These are phyloP conservation scores for Embidobia sp. DNA, from an alignment of 2,888 invertebrate genomes.

Conservation along the genomic window DNA sequence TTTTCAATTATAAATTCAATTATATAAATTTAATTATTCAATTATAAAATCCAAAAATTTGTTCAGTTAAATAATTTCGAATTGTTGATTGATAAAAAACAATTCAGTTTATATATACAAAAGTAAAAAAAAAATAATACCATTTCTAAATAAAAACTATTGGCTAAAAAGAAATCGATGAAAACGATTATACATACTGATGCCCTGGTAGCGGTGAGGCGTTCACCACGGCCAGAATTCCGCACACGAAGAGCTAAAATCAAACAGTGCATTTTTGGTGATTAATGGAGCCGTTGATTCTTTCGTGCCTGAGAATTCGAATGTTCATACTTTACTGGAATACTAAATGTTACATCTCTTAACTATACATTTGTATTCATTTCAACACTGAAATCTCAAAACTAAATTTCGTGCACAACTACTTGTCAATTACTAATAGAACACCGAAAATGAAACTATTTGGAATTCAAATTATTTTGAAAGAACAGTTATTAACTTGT, in stretches of 20 bases:
- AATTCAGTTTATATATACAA: no score
- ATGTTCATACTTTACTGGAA: slow-evolving; percentile 2
- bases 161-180: neutral
- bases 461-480: no score
- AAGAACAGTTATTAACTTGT: no score
- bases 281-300: slow-evolving; percentile 25
- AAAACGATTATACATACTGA: slow-evolving; percentile 36
- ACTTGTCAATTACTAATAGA: no score
- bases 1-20: no score
- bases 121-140: neutral
- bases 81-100: no score
- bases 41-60: no score
- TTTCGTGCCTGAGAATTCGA: slow-evolving; percentile 2
- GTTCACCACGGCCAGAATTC: slow-evolving; percentile 73
- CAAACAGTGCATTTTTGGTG: slow-evolving; percentile 50
- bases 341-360: slow-evolving; percentile 1
- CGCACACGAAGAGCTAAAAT: slow-evolving; percentile 77
- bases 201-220: slow-evolving; percentile 75
- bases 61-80: no score
- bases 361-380: slow-evolving; percentile 5
- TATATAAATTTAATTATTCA: no score
- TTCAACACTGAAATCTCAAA: slow-evolving; percentile 2
- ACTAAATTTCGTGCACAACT: neutral
- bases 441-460: no score
- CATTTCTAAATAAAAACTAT: neutral